Percentiles rank a stretch among this genome's conserved stretches.
Evolutionary conservation across 2,797 vertebrate species (phyloP).

Genomic region (Pampus argenteus): DNA sequence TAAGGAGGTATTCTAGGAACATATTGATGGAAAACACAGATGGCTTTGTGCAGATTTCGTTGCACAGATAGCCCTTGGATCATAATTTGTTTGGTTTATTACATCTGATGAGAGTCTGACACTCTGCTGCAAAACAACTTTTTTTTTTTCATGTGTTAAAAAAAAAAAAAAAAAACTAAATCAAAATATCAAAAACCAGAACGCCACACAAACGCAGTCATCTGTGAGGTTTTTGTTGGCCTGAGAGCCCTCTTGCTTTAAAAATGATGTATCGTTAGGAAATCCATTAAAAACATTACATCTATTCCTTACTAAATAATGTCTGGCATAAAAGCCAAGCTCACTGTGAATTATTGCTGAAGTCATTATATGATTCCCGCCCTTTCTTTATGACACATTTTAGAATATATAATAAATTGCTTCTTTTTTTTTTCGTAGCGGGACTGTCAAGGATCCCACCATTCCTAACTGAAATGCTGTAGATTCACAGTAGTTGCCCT

Average conservation of each 20-base stretch:
- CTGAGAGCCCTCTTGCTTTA: conserved; percentile 22
- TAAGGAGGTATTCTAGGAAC: background rate
- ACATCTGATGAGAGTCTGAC: background rate
- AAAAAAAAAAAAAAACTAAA: background rate
- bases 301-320: conserved; percentile 33
- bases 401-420: conserved; percentile 55
- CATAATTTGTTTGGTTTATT: background rate
- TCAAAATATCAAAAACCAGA: conserved; percentile 31
- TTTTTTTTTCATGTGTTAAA: conserved; percentile 40
- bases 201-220: conserved; percentile 37
- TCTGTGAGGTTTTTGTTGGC: conserved; percentile 35
- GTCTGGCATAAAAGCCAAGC: conserved; percentile 14
- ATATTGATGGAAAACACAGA: background rate
- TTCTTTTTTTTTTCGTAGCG: conserved; percentile 51
- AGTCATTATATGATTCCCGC: conserved; percentile 33
- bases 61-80: background rate
- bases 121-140: conserved; percentile 17
- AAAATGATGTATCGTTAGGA: conserved; percentile 27
- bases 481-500: conserved; percentile 56
- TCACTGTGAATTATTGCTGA: conserved; percentile 44
- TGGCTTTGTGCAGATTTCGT: conserved; percentile 10
- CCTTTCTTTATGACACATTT: conserved; percentile 48
- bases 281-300: conserved; percentile 35
- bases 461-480: conserved; percentile 52
- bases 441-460: conserved; percentile 50